Evolutionary conservation across 2,113 vertebrate genomes (phyloP).

Genomic region (Platichthys flesus): DNA sequence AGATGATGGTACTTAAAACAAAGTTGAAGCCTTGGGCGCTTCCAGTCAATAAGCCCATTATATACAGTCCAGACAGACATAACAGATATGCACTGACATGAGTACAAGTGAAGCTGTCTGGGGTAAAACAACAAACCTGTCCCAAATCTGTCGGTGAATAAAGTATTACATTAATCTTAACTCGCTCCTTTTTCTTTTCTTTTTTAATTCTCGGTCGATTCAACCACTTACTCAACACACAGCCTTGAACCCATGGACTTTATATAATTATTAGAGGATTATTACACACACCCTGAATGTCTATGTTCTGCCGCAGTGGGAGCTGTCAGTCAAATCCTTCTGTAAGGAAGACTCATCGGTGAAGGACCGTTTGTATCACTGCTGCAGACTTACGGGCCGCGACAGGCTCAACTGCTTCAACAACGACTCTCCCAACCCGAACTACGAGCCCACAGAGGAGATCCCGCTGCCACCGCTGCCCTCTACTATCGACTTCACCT

Average conservation of each 20-base stretch:
- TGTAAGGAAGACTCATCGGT: conserved; percentile 67
- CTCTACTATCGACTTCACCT: conserved; percentile 53
- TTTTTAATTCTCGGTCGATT: conserved; percentile 1
- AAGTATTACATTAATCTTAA: not conserved
- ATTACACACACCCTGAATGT: conserved; percentile 9
- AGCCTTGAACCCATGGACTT: not conserved
- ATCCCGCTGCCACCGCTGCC: not conserved
- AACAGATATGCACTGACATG: conserved; percentile 61
- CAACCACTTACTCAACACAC: conserved; percentile 4
- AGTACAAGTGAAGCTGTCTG: conserved; percentile 6
- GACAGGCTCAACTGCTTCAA: conserved; percentile 73
- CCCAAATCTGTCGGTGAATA: conserved; percentile 3
- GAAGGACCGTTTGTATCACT: conserved; percentile 72
- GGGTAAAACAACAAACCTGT: conserved; percentile 10
- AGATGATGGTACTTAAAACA: conserved; percentile 31
- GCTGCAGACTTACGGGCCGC: conserved; percentile 48
- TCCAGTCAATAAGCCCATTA: conserved; percentile 37
- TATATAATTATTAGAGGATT: conserved; percentile 4
- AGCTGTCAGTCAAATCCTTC: conserved; percentile 63
- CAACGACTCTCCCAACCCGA: conserved; percentile 46
- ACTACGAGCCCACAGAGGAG: conserved; percentile 58
- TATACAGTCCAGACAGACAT: conserved; percentile 24
- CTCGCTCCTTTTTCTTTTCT: not conserved
- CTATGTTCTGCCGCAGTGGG: conserved; percentile 74
- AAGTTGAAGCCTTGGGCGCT: conserved; percentile 32